Evolutionary conservation across 23 tunicate genomes (phyloP), one percentile per base, ranked within the genome.

Genomic region (Styela plicata): DNA sequence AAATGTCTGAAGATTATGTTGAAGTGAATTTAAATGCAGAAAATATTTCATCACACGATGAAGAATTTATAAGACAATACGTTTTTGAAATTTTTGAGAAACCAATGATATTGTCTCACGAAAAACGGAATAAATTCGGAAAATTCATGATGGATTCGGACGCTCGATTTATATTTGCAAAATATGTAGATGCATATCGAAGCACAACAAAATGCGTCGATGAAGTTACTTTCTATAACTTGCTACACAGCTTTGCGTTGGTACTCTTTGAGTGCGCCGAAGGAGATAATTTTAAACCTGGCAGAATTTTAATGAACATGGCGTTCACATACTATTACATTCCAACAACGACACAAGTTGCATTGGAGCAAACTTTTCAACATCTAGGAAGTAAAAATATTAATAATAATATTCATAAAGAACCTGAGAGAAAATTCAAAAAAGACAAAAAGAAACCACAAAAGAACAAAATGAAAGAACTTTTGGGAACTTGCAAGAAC

Each of bases 241-340:
- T 90, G 53, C 70, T 88, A 1, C 90, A 86, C 37, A 86, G 85
- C 35, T 86, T 86, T 82, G 96, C 96, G 2, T 63, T 90, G 70
- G 90, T 86, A 1, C 78, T 90, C 77, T 90, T 90, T 77, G 96
- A 90, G 70, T 90, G 86, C 63, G 69, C 61, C n/a, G 86, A 85
- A 69, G 85, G 81, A 2, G 96, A 90, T 69, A 88, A 90, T 70
- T 90, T 85, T 79, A 70, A 68, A 19, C 89, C 96, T 24, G 77
- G 84, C 33, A 90, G 86, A 63, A 84, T 82, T 0, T 33, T 90
- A 23, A 90, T 90, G 96, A 86, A 90, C 53, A 90, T 90, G 96
- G 79, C 90, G n/a, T 90, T 90, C 36, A 90, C 96, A 10, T 90
- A 82, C 70, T 86, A 86, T 69, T 85, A 86, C 63, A 28, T 82